A percentile compares a stretch with the other conserved stretches of the same genome.
Evolutionary conservation across 2,797 vertebrate genomes (phyloP).

Genomic region (Eulemur rubriventer): DNA sequence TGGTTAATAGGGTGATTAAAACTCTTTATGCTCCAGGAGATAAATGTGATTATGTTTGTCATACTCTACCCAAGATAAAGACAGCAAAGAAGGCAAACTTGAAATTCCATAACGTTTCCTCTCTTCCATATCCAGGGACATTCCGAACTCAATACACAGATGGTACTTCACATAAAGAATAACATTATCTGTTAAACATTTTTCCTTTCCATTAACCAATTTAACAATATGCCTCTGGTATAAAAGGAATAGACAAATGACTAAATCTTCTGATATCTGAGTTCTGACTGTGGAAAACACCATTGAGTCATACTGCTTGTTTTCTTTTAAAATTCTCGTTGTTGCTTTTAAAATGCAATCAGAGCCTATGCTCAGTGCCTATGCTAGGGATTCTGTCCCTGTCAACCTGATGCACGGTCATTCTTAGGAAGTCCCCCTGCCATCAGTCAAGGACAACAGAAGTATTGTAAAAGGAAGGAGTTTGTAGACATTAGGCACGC

Average conservation of each 20-base stretch:
- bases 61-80: constrained; percentile 76
- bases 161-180: constrained; percentile 79
- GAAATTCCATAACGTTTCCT: constrained; percentile 77
- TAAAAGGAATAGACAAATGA: constrained; percentile 76
- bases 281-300: constrained; percentile 56
- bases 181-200: constrained; percentile 81
- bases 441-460: background rate
- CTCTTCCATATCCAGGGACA: constrained; percentile 70
- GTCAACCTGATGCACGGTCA: background rate
- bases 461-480: fast-evolving
- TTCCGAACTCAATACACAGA: constrained; percentile 77
- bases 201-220: constrained; percentile 84
- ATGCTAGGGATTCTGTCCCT: background rate
- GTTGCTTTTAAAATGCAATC: background rate
- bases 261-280: constrained; percentile 75
- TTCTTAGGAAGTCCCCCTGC: background rate
- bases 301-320: constrained; percentile 60
- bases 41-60: constrained; percentile 82
- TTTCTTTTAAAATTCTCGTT: constrained; percentile 27
- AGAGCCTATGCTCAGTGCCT: background rate
- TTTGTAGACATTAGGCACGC: background rate
- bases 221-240: constrained; percentile 82
- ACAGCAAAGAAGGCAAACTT: constrained; percentile 78
- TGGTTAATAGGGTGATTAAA: constrained; percentile 83
- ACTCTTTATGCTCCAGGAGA: constrained; percentile 80